Evolutionary conservation across 1,140 invertebrate genomes (phyloP), one percentile per base, ranked within the genome.

Genomic region (Cylas formicarius): DNA sequence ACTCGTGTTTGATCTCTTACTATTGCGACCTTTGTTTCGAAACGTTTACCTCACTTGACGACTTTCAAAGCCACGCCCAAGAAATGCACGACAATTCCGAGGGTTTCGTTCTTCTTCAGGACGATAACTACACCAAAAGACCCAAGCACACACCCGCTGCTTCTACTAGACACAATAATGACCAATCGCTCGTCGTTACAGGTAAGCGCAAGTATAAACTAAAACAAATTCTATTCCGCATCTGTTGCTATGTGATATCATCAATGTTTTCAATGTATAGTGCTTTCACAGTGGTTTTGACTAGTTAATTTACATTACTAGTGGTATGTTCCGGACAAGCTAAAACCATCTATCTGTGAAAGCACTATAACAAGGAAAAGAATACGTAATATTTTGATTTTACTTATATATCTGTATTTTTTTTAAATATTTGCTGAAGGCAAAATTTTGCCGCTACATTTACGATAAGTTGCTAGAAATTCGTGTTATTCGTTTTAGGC

Each of bases 21-120:
- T 60, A 56, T 31, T 63, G 61, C 35, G 61, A 63, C 38, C 53
- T 62, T 37, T 63, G 61, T 40, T 57, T 53, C 39, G 42, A 50
- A 4, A 50, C 53, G 2, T 49, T 56, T 13, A 34, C 45, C 29
- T 56, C 56, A 7, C 24, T 58, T 23, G 54, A 61, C 11, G 55
- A 57, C 17, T 63, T 63, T 38, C 33, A 51, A 14, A 48, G 47
- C 13, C 61, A 63, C 32, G 48, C 52, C 11, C 38, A 51, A 33
- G 52, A 53, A 13, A 34, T 42, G 1, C 61, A 63, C 42, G 61
- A 63, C 44, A 43, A 43, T 27, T 56, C 57, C 1, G 61, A 63
- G 43, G 57, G 56, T 10, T 60, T 56, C 36, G 24, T 50, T 11
- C 26, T 60, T 19, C 44, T 57, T 2, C 57, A 57, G 37, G 57